Percentiles rank a stretch among this genome's conserved stretches.
Evolutionary conservation across 2,888 invertebrate genomes (phyloP).

Genomic region (Acleris cristana): DNA sequence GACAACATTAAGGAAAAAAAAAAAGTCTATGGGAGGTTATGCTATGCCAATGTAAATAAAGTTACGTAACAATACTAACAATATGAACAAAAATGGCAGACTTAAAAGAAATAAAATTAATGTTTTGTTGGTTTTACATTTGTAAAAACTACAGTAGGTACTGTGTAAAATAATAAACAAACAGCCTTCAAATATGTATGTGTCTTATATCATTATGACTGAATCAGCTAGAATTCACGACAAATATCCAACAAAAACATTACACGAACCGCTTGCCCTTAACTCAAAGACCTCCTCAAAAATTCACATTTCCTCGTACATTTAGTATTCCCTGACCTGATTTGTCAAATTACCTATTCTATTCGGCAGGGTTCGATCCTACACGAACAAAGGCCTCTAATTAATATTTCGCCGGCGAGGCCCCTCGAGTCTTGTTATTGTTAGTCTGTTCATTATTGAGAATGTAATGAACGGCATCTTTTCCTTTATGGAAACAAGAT

Average conservation of each 20-base stretch:
- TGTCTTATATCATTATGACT: too few relatives aligned
- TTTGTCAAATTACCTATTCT: conserved; percentile 17
- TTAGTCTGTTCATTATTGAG: conserved; percentile 16
- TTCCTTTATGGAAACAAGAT: neutral
- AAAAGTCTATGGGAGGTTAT: too few relatives aligned
- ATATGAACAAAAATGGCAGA: too few relatives aligned
- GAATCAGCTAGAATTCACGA: too few relatives aligned
- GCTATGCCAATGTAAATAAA: too few relatives aligned
- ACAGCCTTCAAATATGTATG: too few relatives aligned
- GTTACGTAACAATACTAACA: too few relatives aligned
- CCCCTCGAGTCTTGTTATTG: conserved; percentile 17
- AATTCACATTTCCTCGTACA: conserved; percentile 1
- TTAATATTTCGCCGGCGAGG: conserved; percentile 17
- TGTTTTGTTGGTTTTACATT: too few relatives aligned
- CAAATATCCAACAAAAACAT: neutral
- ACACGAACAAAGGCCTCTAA: conserved; percentile 14
- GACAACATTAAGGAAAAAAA: too few relatives aligned
- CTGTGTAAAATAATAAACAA: too few relatives aligned
- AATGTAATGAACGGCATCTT: conserved; percentile 6
- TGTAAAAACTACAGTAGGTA: too few relatives aligned
- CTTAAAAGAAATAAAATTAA: too few relatives aligned
- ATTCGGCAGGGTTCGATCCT: conserved; percentile 8
- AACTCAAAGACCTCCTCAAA: neutral
- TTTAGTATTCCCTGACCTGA: conserved; percentile 1
- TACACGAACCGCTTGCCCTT: neutral